Percentiles rank a stretch among this genome's conserved stretches.
Conservation (phyloP, 1,140 invertebrate species). For the Brachionus rotundiformis region DNA sequence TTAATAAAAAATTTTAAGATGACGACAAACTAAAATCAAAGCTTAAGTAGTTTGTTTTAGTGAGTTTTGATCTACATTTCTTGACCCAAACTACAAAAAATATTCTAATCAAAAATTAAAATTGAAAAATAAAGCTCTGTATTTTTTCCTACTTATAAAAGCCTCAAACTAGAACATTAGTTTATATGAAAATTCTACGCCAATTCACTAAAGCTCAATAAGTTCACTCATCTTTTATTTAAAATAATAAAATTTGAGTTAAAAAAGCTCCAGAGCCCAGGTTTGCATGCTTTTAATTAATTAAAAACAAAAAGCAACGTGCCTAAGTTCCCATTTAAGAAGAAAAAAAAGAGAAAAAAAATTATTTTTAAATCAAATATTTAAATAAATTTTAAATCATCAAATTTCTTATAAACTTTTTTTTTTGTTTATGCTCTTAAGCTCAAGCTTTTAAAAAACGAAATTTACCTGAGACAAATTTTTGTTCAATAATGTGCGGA, state of each 20-base stretch:
- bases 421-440: background rate
- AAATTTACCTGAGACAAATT: slow-evolving; percentile 15
- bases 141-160: background rate
- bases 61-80: background rate
- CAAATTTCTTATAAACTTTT: background rate
- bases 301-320: background rate
- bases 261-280: too few relatives aligned
- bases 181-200: background rate
- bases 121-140: background rate
- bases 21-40: background rate
- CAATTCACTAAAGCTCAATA: background rate
- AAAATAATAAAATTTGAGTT: too few relatives aligned
- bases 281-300: too few relatives aligned
- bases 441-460: background rate
- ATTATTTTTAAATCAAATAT: background rate
- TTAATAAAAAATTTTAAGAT: background rate
- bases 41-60: background rate
- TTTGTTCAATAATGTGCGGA: background rate
- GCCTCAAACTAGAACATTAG: background rate
- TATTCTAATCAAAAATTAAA: background rate
- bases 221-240: background rate
- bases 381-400: background rate
- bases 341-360: too few relatives aligned
- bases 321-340: background rate
- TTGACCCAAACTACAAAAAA: background rate